Evolutionary conservation across 1,140 invertebrate species (phyloP), one percentile per base, ranked within the genome.

Genomic region (Pseudomyrmex sp.): DNA sequence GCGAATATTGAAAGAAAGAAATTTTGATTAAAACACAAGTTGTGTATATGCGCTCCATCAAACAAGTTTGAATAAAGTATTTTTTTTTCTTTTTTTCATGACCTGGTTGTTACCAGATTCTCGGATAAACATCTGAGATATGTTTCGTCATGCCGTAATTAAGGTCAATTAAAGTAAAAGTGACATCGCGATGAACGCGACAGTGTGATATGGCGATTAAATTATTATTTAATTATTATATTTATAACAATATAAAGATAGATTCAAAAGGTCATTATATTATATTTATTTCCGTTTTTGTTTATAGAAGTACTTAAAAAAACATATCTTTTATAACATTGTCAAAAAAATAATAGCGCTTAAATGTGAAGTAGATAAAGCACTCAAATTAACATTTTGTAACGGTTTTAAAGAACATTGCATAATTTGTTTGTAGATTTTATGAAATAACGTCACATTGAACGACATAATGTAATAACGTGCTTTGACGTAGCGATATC

Each of bases 391-490:
- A 61, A 74, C 9, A 35, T 35, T 26, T 35, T 20, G 13, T 12
- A 0, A 23, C 59, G 46, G 50, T 50, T 59, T 59, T 58, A n/a
- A 7, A 58, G n/a, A 2, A 10, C 58, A 13, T n/a, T 20, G 18
- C 9, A 56, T 23, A 18, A 13, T 15, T 44, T 26, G 15, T 58
- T n/a, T 59, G 35, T 23, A 35, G 12, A 13, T 54, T 26, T 9
- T 23, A 72, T 70, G 52, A 59, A n/a, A 15, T 26, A 70, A 72
- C 54, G 44, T 70, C 66, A 35, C 35, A 69, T 69, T 59, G 72
- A 72, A 10, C 35, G 76, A 70, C 54, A 70, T 80, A 80, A 80
- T 52, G 15, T 26, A 59, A 69, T 46, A 35, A 35, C 61, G 48
- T 65, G 23, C 26, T 77, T 69, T 9, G 65, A 58, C 7, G 20